A percentile compares a stretch with the other conserved stretches of the same genome.
Conservation (phyloP, 2,113 vertebrate genomes). For the Fregata magnificens region DNA sequence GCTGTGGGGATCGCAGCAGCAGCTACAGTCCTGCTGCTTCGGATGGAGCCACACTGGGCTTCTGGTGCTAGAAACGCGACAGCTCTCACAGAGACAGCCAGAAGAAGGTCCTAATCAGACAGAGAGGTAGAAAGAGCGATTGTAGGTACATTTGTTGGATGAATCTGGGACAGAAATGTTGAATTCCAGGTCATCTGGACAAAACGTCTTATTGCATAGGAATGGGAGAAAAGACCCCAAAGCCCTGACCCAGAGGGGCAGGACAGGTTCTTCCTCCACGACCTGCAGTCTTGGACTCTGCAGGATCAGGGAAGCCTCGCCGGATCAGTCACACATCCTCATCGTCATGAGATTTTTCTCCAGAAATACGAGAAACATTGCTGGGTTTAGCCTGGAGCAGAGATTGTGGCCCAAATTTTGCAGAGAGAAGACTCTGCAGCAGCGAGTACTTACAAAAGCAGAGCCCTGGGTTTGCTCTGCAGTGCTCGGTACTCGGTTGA, state of each 20-base stretch:
- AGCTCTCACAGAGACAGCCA: not conserved
- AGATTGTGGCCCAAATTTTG: not conserved
- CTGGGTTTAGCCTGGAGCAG: not conserved
- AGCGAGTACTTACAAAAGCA: not conserved
- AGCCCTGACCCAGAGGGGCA: not conserved
- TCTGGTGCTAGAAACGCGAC: not conserved
- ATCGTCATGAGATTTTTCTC: not conserved
- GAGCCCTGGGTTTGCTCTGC: not conserved
- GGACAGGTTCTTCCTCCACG: rapidly evolving
- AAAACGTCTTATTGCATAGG: not conserved
- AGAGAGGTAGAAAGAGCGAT: not conserved
- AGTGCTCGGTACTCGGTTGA: rapidly evolving
- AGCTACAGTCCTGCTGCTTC: not conserved
- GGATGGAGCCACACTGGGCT: not conserved
- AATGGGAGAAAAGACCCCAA: not conserved
- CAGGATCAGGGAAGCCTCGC: not conserved
- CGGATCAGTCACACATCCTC: not conserved
- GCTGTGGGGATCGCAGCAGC: not conserved
- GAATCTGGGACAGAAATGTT: not conserved
- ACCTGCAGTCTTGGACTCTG: not conserved
- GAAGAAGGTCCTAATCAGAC: not conserved
- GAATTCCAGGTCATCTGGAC: not conserved
- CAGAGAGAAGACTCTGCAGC: not conserved
- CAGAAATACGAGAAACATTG: rapidly evolving
- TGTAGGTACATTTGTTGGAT: not conserved